Evolutionary conservation across 2,113 vertebrate genomes (phyloP), one percentile per base, ranked within the genome.

Genomic region (Cepphus grylle): DNA sequence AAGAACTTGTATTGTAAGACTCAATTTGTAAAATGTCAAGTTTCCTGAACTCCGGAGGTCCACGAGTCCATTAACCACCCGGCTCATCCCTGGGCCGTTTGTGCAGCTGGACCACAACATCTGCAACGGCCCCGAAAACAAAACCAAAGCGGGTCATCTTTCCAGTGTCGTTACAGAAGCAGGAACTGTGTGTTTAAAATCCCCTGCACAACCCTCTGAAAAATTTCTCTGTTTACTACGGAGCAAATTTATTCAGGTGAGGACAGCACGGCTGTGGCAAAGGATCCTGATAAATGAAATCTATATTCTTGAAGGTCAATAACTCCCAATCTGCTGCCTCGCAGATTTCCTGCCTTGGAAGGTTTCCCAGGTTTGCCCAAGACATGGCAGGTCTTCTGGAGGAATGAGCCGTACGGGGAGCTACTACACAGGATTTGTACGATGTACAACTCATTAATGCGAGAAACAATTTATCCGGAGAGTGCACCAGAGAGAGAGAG

Each of bases 311-410:
- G 93, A 97, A 97, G 87, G 96, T 97, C 97, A 97, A 0, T 86
- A 96, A 91, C 95, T 94, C 90, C 93, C 91, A 76, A 91, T 92
- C 93, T 96, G 91, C 97, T 96, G 95, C 90, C 91, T 95, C 36
- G 0, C 91, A 97, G 91, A 80, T 92, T 88, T 97, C 93, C 70
- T 90, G 80, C 85, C 70, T 95, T 96, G 95, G 97, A 96, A 96
- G 40, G 27, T 93, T 94, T 84, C 96, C 96, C 96, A 95, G 94
- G 61, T 88, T 92, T 94, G 93, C 81, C 88, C 89, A 81, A 78
- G 87, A 96, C 94, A 87, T 56, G 93, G 94, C 94, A 97, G 93
- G 62, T 78, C 87, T 95, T 82, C 69, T 87, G 86, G 87, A 97
- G 94, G 89, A 97, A 95, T 47, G 91, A 95, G 91, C 71, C 3